phyloP scores from a whole-genome alignment of 2,888 invertebrate genomes.

The Phragmatobia fuliginosa region DNA sequence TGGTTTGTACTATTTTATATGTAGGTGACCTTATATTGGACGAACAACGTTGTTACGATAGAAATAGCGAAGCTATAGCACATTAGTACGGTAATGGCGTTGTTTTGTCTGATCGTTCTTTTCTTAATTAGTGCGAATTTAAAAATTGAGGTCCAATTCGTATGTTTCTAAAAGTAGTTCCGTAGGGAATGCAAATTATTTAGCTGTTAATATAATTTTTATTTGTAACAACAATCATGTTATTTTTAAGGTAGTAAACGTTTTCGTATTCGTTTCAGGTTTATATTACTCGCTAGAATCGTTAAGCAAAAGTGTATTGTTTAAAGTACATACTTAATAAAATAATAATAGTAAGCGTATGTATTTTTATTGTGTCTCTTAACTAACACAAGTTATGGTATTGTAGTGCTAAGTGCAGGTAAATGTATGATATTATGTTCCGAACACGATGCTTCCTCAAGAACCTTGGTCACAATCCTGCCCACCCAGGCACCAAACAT shows the following conservation, averaged over 20 bases:
- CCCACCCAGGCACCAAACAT: constrained; percentile 74
- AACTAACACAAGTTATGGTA: constrained; percentile 42
- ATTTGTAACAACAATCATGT: constrained; percentile 81
- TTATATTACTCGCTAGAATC: constrained; percentile 84
- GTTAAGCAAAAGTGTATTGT: constrained; percentile 83
- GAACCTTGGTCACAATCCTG: constrained; percentile 84
- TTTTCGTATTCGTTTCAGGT: constrained; percentile 79
- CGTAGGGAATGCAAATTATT: constrained; percentile 63
- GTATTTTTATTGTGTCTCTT: constrained; percentile 57
- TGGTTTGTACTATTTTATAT: constrained; percentile 63
- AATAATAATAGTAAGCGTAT: constrained; percentile 69
- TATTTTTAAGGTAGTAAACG: constrained; percentile 77
- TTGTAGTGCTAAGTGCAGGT: constrained; percentile 63
- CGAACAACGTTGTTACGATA: constrained; percentile 49
- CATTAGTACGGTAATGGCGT: constrained; percentile 50
- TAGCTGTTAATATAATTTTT: constrained; percentile 68
- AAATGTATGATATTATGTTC: constrained; percentile 60
- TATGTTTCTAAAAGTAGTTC: constrained; percentile 80
- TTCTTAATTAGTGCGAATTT: constrained; percentile 80
- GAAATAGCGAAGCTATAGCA: constrained; percentile 56
- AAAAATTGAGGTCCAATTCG: constrained; percentile 85
- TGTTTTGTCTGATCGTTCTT: constrained; percentile 62
- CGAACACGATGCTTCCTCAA: constrained; percentile 77
- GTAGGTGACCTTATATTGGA: constrained; percentile 58
- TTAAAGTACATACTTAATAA: constrained; percentile 81